A percentile compares a stretch with the other conserved stretches of the same genome.
Evolutionary conservation across 1,140 invertebrate species (phyloP).

Genomic region (Aphelenchoides avenae): DNA sequence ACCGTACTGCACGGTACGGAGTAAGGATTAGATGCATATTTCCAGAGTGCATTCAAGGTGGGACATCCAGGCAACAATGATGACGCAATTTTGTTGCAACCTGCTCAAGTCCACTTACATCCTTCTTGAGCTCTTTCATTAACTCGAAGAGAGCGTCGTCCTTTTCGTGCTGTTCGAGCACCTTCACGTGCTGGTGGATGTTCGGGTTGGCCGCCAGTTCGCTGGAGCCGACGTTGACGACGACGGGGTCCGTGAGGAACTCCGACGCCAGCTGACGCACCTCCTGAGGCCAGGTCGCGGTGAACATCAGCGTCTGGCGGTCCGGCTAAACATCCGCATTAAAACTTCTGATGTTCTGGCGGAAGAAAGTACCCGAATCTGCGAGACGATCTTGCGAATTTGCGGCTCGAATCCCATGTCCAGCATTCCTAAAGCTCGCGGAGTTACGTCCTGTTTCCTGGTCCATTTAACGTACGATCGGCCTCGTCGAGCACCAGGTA

Average conservation of each 20-base stretch:
- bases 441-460: no score
- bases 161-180: slow-evolving; percentile 95
- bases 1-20: slow-evolving; percentile 23
- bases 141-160: slow-evolving; percentile 85
- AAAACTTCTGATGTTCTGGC: not conserved
- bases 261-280: slow-evolving; percentile 85
- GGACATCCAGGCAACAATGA: no score
- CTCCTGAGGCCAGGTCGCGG: slow-evolving; percentile 95
- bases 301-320: slow-evolving; percentile 93
- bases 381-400: slow-evolving; percentile 90
- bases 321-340: slow-evolving; percentile 70
- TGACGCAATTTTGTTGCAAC: no score
- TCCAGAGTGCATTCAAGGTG: slow-evolving; percentile 41
- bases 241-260: slow-evolving; percentile 82
- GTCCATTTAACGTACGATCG: slow-evolving; percentile 87
- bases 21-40: slow-evolving; percentile 31
- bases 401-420: slow-evolving; percentile 98
- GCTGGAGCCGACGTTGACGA: slow-evolving; percentile 87
- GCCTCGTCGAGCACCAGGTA: slow-evolving; percentile 95
- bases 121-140: no score
- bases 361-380: slow-evolving; percentile 72
- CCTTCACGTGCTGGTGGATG: slow-evolving; percentile 81
- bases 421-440: no score
- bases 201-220: slow-evolving; percentile 90
- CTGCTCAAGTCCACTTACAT: slow-evolving; percentile 71